Base-by-base conservation (phyloP, 1,140 invertebrate genomes). In the Drosophila neocordata region DNA sequence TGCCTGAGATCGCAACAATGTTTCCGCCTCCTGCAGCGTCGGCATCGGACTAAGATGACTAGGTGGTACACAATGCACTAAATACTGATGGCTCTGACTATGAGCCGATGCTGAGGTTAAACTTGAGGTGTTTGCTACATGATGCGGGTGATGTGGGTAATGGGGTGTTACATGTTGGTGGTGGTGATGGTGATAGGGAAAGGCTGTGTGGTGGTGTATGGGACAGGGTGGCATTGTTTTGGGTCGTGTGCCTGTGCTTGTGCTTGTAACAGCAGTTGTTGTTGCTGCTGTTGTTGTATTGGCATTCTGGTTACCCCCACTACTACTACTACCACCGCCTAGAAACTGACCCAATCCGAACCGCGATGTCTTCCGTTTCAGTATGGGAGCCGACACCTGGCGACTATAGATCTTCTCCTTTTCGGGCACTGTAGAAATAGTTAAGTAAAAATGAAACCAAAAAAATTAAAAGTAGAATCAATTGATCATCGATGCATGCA, bases 381-480 rank as follows among this genome's bases (percentile, higher is more conserved):
- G 93, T 88, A 97, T 95, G 20, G 97, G 96, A 37, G 97, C 96
- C 48, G 97, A 97, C 91, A 96, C 96, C 92, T 98, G 97, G 13
- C 97, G 95, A 90, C 94, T 96, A 93, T 97, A 97, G 77, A 96
- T 94, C 92, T 97, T 98, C 93, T 98, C 97, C 93, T 96, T 97
- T 77, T 97, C 96, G 94, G 93, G 88, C 77, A 91, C 89, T 91
- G 69, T 12, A 58, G 60, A 13, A 18, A 1, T 1, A 31, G 1
- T 24, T 1, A 31, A 31, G 1, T 6, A 31, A 6, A 31, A 7
- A 31, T 6, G 6, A 31, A 31, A 31, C 27, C 22, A 51, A 12
- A 2, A 41, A 12, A 34, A 24, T 1, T 9, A 27, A 24, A 8
- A 15, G 13, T 8, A 13, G 4, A 53, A 4, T 1, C 9, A 37